Base-by-base conservation (phyloP, 2,113 vertebrate species). In the Catharus bicknelli region DNA sequence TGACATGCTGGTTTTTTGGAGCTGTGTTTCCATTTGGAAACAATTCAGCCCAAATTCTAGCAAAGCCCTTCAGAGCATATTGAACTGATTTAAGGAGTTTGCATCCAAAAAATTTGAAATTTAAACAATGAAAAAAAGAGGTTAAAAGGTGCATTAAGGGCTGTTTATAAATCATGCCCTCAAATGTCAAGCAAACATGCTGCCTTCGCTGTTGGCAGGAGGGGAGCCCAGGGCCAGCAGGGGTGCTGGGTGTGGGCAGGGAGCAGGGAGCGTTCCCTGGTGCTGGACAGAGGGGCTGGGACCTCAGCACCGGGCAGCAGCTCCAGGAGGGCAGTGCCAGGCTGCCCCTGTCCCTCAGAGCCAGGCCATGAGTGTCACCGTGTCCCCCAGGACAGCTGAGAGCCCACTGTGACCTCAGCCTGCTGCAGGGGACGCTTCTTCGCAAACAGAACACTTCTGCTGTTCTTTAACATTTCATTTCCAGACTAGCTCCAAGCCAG, bases 11-110 rank as follows among this genome's bases (percentile, higher is more conserved):
- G 19, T 48, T 74, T 80, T 91, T 85, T 50, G 36, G 54, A 61
- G 29, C 42, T 67, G 72, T 43, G 63, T 57, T 86, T 70, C 91
- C 92, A 91, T 91, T 96, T 96, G 95, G 95, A 96, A 97, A 70
- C 84, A 95, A 93, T 61, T 85, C 86, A 86, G 66, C 55, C 27
- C 32, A 7, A 78, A 94, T 92, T 93, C 80, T 94, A 95, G 68
- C 72, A 92, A 86, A 94, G 82, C 76, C 68, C 66, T 69, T 42
- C 42, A 59, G 74, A 81, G 54, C 91, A 86, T 76, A 91, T 80
- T 96, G 96, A 97, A 96, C 78, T 96, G 94, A 96, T 96, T 83
- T 95, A 85, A 92, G 85, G 69, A 78, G 68, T 82, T 94, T 79
- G 84, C 51, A 81, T 90, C 85, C 91, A 94, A 95, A 90, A 96